Percentiles rank a stretch among this genome's conserved stretches.
These are phyloP conservation scores for Colinus virginianus DNA, from an alignment of 2,113 vertebrate species.

Conservation along the genomic window DNA sequence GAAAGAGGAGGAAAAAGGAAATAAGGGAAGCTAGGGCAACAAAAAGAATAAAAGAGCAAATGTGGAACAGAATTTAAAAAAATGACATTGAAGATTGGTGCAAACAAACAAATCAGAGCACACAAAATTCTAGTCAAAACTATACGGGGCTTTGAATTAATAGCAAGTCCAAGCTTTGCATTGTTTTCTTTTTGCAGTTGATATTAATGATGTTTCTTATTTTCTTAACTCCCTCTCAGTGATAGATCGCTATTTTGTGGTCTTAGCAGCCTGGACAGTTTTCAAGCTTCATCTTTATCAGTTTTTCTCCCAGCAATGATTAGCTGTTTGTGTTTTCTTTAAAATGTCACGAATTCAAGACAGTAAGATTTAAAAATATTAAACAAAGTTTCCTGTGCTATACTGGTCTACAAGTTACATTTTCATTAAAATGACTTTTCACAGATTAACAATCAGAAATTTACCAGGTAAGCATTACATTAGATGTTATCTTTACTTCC, in stretches of 20 bases:
- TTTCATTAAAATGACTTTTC: constrained; percentile 18
- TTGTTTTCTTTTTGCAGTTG: not conserved
- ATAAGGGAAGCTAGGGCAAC: not conserved
- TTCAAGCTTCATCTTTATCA: not conserved
- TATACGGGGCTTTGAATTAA: not conserved
- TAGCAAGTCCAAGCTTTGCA: not conserved
- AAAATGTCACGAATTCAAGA: not conserved
- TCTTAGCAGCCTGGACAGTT: not conserved
- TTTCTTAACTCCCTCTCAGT: not conserved
- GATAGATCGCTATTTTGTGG: not conserved
- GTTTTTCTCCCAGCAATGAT: not conserved
- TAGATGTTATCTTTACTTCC: not conserved
- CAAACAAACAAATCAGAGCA: not conserved
- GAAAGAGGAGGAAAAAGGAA: not conserved
- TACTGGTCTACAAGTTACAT: not conserved
- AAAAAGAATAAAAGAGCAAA: not conserved
- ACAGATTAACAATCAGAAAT: not conserved
- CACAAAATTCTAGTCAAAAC: not conserved
- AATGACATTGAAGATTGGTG: not conserved
- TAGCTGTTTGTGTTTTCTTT: not conserved
- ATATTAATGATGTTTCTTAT: not conserved
- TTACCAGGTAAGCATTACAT: not conserved
- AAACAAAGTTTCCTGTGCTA: not conserved
- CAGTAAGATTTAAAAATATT: not conserved
- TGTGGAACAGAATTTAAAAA: not conserved